Conservation (phyloP, 1,140 invertebrate genomes). For the Cherax destructor region DNA sequence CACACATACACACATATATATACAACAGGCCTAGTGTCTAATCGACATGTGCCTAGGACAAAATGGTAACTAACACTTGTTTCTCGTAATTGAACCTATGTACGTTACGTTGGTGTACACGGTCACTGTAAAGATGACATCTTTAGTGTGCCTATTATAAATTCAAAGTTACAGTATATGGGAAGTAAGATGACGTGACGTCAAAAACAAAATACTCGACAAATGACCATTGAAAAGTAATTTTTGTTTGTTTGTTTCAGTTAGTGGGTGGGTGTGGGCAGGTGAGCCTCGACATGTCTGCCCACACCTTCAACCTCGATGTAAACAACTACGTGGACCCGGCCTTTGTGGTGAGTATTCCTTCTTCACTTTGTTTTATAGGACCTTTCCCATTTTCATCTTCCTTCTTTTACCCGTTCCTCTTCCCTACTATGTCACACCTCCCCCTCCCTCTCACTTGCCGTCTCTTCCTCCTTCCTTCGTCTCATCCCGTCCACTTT, state of each 20-base stretch:
- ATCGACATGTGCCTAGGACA: too few species aligned
- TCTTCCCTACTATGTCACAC: background rate
- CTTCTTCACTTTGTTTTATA: background rate
- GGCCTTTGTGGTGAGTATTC: background rate
- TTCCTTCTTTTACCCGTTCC: background rate
- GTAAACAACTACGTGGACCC: background rate
- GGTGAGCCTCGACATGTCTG: background rate
- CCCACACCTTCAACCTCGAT: background rate
- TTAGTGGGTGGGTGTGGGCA: background rate
- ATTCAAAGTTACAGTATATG: too few species aligned
- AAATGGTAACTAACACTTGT: too few species aligned
- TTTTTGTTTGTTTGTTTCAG: background rate
- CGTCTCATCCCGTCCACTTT: background rate
- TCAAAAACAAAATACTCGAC: too few species aligned
- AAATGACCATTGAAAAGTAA: too few species aligned
- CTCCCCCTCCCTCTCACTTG: constrained; percentile 4
- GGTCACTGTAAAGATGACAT: too few species aligned
- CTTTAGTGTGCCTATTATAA: too few species aligned
- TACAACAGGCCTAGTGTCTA: too few species aligned
- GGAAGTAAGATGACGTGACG: too few species aligned
- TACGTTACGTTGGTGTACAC: background rate
- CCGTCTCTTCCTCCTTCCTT: background rate
- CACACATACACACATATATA: constrained; percentile 12
- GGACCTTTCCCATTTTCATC: background rate
- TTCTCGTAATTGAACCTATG: background rate